Evolutionary conservation across 2,888 invertebrate species (phyloP).

Genomic region (Lacanobia wlatinum): DNA sequence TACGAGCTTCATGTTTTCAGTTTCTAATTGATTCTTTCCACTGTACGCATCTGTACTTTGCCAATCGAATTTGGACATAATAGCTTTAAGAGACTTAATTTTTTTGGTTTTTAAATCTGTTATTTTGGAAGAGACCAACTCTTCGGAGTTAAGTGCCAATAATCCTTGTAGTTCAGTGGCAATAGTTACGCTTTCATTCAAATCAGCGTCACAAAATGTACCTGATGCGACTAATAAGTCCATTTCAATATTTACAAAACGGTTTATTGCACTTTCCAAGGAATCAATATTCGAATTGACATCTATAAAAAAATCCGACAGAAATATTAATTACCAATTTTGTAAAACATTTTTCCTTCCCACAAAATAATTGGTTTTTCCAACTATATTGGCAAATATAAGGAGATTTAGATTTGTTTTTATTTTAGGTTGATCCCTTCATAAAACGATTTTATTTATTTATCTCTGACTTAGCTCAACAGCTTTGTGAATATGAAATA

Average conservation of each 20-base stretch:
- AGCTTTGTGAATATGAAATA: neutral
- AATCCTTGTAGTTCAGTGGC: conserved; percentile 69
- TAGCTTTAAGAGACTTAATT: conserved; percentile 61
- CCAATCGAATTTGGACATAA: conserved; percentile 75
- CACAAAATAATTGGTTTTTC: neutral
- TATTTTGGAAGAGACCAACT: conserved; percentile 47
- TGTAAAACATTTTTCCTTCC: neutral
- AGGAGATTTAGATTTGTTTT: neutral
- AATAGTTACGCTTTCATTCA: conserved; percentile 68
- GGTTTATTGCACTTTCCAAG: conserved; percentile 73
- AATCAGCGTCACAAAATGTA: conserved; percentile 63
- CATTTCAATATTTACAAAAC: conserved; percentile 71
- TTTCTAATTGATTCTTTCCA: conserved; percentile 66
- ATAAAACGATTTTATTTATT: neutral
- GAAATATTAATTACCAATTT: conserved; percentile 18
- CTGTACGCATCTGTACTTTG: conserved; percentile 70
- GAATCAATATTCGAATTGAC: conserved; percentile 78
- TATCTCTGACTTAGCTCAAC: neutral
- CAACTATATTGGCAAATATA: neutral
- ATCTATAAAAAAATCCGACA: conserved; percentile 74
- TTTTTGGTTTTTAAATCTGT: conserved; percentile 67
- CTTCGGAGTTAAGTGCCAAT: conserved; percentile 52
- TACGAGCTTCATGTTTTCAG: conserved; percentile 69
- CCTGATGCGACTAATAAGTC: conserved; percentile 63
- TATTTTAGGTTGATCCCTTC: neutral